Conservation (phyloP, 2,797 vertebrate genomes). For the Linurgus olivaceus region DNA sequence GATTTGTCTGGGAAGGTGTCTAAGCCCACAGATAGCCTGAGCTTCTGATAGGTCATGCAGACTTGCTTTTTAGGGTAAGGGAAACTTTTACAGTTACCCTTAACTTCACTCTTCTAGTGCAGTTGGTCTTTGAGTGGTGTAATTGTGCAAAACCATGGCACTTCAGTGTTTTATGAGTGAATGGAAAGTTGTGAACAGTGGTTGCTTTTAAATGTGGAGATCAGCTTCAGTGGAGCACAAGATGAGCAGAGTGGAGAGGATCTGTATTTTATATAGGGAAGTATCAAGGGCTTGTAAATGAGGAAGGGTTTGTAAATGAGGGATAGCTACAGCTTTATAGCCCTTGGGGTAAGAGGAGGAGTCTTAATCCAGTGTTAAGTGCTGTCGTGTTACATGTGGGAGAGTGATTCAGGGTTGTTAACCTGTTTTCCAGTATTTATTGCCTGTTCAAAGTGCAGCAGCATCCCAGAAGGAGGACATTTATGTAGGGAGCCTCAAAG, state of each 20-base stretch:
- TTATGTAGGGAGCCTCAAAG: neutral
- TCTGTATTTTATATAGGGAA: neutral
- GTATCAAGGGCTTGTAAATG: neutral
- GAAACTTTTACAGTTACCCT: neutral
- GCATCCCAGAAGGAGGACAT: neutral
- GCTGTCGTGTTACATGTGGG: neutral
- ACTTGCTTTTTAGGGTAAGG: neutral
- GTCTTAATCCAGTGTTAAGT: neutral
- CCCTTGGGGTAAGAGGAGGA: neutral
- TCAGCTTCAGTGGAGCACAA: neutral
- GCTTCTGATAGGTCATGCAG: accelerated
- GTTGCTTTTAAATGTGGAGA: neutral
- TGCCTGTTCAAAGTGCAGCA: neutral
- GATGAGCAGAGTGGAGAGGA: neutral
- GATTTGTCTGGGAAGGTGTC: neutral
- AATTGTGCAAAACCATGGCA: neutral
- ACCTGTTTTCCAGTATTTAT: neutral
- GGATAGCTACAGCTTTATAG: neutral
- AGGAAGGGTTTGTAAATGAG: neutral
- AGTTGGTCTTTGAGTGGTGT: neutral
- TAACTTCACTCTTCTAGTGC: neutral
- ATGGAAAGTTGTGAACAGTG: neutral
- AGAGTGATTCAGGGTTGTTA: neutral
- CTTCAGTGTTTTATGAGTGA: neutral
- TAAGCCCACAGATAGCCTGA: neutral